Base-by-base conservation (phyloP, 2,113 vertebrate genomes). In the Sturnus vulgaris region DNA sequence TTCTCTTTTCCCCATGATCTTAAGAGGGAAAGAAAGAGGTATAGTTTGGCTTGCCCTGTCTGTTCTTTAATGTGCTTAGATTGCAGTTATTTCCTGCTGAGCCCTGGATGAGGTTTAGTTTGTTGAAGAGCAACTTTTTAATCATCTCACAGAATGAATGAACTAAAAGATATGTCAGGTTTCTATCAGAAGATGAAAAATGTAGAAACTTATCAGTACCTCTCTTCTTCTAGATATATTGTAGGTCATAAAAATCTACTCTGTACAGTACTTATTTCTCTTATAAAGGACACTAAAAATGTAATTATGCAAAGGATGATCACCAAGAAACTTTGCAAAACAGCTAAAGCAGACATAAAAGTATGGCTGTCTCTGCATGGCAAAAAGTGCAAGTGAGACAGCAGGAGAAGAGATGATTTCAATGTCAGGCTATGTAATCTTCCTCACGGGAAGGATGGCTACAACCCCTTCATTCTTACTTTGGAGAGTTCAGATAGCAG, bases 61-160 rank as follows among this genome's bases (percentile, higher is more conserved):
- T 95, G 77, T 82, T 90, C 95, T 96, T 96, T 95, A 94, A 90
- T 93, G 80, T 91, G 81, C 92, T 92, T 94, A 93, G 86, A 91
- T 84, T 95, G 93, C 94, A 94, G 87, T 92, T 96, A 94, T 91
- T 95, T 93, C 93, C 93, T 96, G 83, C 92, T 94, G 93, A 93
- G 92, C 77, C 50, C 86, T 96, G 85, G 86, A 96, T 86, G 85
- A 90, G 85, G 64, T 88, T 94, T 90, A 71, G 93, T 96, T 95
- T 96, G 92, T 91, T 89, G 86, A 95, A 96, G 86, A 97, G 63
- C 69, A 94, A 94, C 88, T 94, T 96, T 97, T 96, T 97, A 97
- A 95, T 96, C 88, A 94, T 95, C 82, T 94, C 83, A 76, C 83
- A 79, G 59, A 80, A 92, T 93, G 91, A 96, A 93, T 84, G 89